Evolutionary conservation across 2,797 vertebrate genomes (phyloP).

Genomic region (Florisuga fusca): DNA sequence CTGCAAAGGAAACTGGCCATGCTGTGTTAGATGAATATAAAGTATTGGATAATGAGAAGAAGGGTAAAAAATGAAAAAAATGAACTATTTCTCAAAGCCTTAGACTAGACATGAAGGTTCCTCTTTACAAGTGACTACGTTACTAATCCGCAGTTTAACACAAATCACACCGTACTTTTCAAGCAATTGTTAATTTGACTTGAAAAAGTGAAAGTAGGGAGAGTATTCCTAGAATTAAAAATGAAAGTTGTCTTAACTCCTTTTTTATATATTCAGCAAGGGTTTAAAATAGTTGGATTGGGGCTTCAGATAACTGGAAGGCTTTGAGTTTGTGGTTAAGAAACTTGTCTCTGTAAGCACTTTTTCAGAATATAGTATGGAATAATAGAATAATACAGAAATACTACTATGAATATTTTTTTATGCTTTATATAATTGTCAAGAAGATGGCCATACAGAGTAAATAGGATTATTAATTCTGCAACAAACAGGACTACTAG

Average conservation of each 20-base stretch:
- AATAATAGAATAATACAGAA: conserved; percentile 15
- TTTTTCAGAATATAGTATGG: conserved; percentile 28
- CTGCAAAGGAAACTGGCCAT: conserved; percentile 91
- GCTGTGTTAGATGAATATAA: conserved; percentile 93
- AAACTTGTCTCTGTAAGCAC: conserved; percentile 24
- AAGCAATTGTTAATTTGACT: conserved; percentile 27
- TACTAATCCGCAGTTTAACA: conserved; percentile 4
- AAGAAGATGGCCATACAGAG: not conserved
- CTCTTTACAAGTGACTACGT: conserved; percentile 24
- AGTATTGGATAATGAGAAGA: conserved; percentile 79
- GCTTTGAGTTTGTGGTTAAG: not conserved
- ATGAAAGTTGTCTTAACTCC: conserved; percentile 3
- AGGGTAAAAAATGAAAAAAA: conserved; percentile 36
- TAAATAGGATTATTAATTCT: not conserved
- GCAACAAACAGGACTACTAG: not conserved
- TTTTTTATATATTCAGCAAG: not conserved
- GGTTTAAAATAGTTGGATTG: not conserved
- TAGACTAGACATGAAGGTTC: conserved; percentile 37
- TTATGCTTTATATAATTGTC: conserved; percentile 53
- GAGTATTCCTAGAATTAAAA: not conserved
- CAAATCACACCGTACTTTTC: conserved; percentile 44
- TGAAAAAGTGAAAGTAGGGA: not conserved
- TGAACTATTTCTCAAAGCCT: conserved; percentile 58
- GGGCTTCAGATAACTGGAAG: conserved; percentile 6
- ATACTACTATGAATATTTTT: conserved; percentile 57